Evolutionary conservation across 1,140 invertebrate genomes (phyloP), one percentile per base, ranked within the genome.

Genomic region (Solenopsis invicta): DNA sequence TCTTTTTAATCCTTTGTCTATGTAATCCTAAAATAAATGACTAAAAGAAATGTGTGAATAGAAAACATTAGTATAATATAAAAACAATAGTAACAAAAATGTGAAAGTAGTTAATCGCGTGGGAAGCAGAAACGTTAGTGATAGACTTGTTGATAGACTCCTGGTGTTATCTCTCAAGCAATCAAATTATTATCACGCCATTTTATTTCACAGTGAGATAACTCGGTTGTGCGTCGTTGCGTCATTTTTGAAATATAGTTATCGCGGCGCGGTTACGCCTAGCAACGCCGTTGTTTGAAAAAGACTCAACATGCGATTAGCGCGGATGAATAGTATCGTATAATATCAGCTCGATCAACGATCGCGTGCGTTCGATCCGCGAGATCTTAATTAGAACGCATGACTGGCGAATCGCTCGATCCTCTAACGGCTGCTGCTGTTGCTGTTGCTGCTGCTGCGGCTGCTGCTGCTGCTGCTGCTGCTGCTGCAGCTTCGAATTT

Each of bases 311-410:
- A 50, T 41, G 62, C 72, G 59, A 89, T 89, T 84, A 89, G 74
- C 21, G 29, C 71, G 34, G 59, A 87, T 81, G 88, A 84, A 89
- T 84, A 56, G 88, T 67, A 76, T 54, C 59, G 41, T 66, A n/a
- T 34, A 29, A 82, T 72, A 59, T 13, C 66, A 66, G 54, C 3
- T 18, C 66, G 74, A 75, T 85, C 89, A 45, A 61, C 56, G 78
- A 90, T 92, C 85, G 91, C 88, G 89, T 92, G 81, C 82, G 66
- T 72, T 66, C 77, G 77, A 88, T 89, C 80, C 88, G 88, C 86
- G 85, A 90, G 85, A 87, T 91, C 86, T 90, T 92, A 92, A 92
- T 92, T 92, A 89, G 88, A 92, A 85, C 86, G 90, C 88, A 85
- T 92, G 91, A 92, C 91, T 92, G 75, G 91, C 87, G 85, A 69